Percentiles rank a stretch among this genome's conserved stretches.
Conservation (phyloP, 2,888 invertebrate species). For the Zaprionus bogoriensis region DNA sequence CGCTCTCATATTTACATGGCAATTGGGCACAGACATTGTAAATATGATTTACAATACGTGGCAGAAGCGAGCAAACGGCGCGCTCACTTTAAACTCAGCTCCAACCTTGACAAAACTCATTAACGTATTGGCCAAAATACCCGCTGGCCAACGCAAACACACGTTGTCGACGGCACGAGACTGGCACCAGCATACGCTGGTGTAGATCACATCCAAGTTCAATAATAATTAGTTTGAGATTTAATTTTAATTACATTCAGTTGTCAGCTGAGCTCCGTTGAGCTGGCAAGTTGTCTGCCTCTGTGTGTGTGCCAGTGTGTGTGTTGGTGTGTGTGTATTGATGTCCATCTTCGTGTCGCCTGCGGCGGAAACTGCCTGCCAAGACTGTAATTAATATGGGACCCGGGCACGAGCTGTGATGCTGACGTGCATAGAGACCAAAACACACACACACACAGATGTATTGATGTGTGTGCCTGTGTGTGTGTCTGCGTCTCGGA, state of each 20-base stretch:
- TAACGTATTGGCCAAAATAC: slow-evolving; percentile 47
- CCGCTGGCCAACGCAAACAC: slow-evolving; percentile 54
- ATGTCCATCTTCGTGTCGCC: slow-evolving; percentile 48
- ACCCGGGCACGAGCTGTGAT: slow-evolving; percentile 21
- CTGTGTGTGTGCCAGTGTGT: background rate
- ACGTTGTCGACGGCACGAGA: background rate
- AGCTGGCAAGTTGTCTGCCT: slow-evolving; percentile 30
- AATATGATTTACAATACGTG: slow-evolving; percentile 50
- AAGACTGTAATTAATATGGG: slow-evolving; percentile 70
- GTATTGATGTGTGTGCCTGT: slow-evolving; percentile 3
- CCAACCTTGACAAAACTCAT: slow-evolving; percentile 56
- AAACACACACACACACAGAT: background rate
- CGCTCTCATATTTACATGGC: slow-evolving; percentile 64
- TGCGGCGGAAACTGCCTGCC: slow-evolving; percentile 57
- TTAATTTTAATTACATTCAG: slow-evolving; percentile 78
- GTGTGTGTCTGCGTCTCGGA: slow-evolving; percentile 10
- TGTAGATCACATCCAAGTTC: slow-evolving; percentile 45
- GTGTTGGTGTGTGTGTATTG: slow-evolving; percentile 2
- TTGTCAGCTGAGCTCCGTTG: slow-evolving; percentile 37
- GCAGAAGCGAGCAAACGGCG: background rate
- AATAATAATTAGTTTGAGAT: slow-evolving; percentile 78
- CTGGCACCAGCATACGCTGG: too few relatives aligned
- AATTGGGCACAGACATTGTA: slow-evolving; percentile 58
- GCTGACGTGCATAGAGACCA: slow-evolving; percentile 31
- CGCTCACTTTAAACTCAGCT: slow-evolving; percentile 23